Evolutionary conservation across 2,888 invertebrate species (phyloP), one percentile per base, ranked within the genome.

Genomic region (Coremacera marginata): DNA sequence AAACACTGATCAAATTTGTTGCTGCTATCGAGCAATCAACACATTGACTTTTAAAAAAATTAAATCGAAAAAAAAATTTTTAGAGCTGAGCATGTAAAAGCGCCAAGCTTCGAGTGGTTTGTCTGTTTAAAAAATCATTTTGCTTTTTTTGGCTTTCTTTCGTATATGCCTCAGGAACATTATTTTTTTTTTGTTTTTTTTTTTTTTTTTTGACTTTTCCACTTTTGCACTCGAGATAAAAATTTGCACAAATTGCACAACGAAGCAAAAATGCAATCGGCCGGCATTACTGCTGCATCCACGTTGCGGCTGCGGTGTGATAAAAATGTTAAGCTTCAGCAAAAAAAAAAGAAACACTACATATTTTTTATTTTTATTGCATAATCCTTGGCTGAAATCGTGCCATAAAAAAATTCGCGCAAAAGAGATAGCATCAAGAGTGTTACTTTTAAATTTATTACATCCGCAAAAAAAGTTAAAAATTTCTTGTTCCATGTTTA

Each of bases 381-480:
- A 68, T 68, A 68, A 22, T 68, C 49, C 68, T 49, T 49, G 49
- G 68, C 51, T 44, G 22, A 4, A 34, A 34, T 19, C 31, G 37
- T 7, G 65, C 19, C 57, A 22, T 25, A 57, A 57, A 65, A 34
- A 34, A 27, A 9, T 63, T 63, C 2, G 14, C 2, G 14, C 11
- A 2, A 19, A 22, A 22, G 27, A 25, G 62, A 19, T 16, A 27
- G 27, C 27, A 25, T 22, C 19, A 27, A 25, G 16, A 27, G 62
- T 27, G 63, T 31, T 65, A 49, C 68, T 25, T 25, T 68, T 68
- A 49, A 51, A 68, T 68, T 68, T 68, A 68, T 68, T 49, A 22
- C 49, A 44, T 27, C 67, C n/a, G 68, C 49, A 68, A 68, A 68
- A 68, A 68, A 68, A 68, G 31, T 44, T 11, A 37, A 68, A 9